Evolutionary conservation across 2,113 vertebrate genomes (phyloP).

Genomic region (Falcunculus frontatus): DNA sequence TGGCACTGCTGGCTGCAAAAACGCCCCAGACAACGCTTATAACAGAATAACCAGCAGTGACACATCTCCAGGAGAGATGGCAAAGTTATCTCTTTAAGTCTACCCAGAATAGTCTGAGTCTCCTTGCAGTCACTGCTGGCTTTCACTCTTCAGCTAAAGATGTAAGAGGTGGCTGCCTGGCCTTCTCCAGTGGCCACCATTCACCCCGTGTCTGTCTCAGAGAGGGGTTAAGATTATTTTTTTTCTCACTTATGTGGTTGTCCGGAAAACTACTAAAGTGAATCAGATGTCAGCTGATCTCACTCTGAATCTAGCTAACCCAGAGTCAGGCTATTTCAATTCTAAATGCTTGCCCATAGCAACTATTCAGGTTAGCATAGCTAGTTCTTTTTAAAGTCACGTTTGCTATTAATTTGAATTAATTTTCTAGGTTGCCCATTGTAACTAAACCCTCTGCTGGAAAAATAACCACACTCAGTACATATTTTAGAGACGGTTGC

Average conservation of each 20-base stretch:
- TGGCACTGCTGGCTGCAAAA: not conserved
- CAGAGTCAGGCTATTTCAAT: not conserved
- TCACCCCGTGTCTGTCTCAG: not conserved
- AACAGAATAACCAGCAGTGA: not conserved
- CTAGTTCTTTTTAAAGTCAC: not conserved
- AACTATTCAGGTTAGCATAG: not conserved
- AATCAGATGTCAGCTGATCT: not conserved
- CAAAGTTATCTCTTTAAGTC: not conserved
- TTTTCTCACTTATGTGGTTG: not conserved
- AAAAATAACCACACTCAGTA: not conserved
- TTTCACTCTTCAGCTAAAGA: not conserved
- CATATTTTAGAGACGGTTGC: not conserved
- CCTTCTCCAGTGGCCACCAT: not conserved
- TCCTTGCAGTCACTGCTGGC: not conserved
- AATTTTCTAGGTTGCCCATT: not conserved
- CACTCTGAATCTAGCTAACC: not conserved
- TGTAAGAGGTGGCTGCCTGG: not conserved
- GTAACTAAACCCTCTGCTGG: not conserved
- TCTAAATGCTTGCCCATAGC: not conserved
- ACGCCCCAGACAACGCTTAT: fast-evolving
- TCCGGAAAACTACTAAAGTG: not conserved
- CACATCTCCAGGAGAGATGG: not conserved
- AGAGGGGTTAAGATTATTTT: not conserved
- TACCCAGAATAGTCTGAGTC: not conserved
- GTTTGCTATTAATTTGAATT: not conserved